Evolutionary conservation across 1,140 invertebrate species (phyloP), one percentile per base, ranked within the genome.

Genomic region (Melanaphis sacchari): DNA sequence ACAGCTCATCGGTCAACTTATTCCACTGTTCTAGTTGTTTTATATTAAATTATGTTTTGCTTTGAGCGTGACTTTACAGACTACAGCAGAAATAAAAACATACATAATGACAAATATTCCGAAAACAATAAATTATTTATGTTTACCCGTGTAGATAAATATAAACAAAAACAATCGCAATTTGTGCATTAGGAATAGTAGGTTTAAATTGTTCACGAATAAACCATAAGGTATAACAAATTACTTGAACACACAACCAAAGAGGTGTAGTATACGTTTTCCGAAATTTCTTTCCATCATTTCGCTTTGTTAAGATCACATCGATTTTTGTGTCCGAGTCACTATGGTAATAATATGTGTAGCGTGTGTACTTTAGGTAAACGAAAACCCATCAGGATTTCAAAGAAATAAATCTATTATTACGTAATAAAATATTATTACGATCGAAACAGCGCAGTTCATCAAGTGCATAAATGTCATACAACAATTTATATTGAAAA

Each of bases 401-500:
- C 26, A 6, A 41, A 15, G 26, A 31, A 85, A 6, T 41, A 40
- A 85, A 43, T 26, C 26, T 40, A 43, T 85, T 85, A 85, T 85
- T 85, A 31, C 41, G 18, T 46, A 46, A 46, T 87, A 87, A 87
- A 87, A 87, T 43, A n/a, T 49, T 52, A 52, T 88, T 87, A 87
- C 46, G 2, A 36, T 52, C 43, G 46, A 49, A 88, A 88, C 8
- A 1, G 43, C 46, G 8, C n/a, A 36, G 87, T 88, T 88, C 43
- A 88, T 88, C 87, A 22, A 49, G 43, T 87, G 31, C 41, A 87
- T 46, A 52, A 88, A 88, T 21, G 46, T 24, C 43, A 49, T 49
- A n/a, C 52, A 88, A 88, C 43, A n/a, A 88, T 88, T 49, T 88
- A 88, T 88, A 52, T 88, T 88, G 87, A 52, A 88, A 49, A 88